Base-by-base conservation (phyloP, 2,888 invertebrate species). In the Danaus chrysippus region DNA sequence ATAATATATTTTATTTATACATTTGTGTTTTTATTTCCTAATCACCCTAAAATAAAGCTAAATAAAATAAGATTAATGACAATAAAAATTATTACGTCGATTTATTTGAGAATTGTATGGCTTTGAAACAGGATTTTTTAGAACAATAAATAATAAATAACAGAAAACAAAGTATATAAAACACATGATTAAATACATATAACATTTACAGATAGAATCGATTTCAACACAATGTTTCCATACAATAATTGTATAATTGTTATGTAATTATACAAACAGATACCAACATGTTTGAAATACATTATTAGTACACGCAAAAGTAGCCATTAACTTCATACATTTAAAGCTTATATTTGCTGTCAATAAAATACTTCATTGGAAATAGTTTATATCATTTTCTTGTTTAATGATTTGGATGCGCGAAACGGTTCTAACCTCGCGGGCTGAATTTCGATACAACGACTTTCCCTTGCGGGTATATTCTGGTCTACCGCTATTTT, bases 1-100 rank as follows among this genome's bases (percentile, higher is more conserved):
- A 78, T 83, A 84, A 81, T 84, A 85, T 80, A 84, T 81, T 81
- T 83, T 84, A 84, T 83, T 84, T 82, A 82, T 82, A 81, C 66
- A 62, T 64, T 56, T 56, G 66, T 68, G 75, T 78, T 76, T 76
- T 49, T 49, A 49, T 49, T 49, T 17, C 15, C 15, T 10, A 49
- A 10, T 10, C 10, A 10, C 17, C 49, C 49, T 15, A 34, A 34
- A 34, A 34, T 1, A 5, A 34, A 34, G 23, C 23, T 34, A 34
- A 34, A 34, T 23, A 3, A 23, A 23, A 23, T 34, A 34, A 34
- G 3, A 34, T 3, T 5, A 34, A 6, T 34, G 23, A 34, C 2
- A 34, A 5, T 0, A 5, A 34, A 34, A 34, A 34, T 34, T 13
- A 41, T 46, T 42, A 41, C 12, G 23, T 54, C 11, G 19, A 13